phyloP scores from a whole-genome alignment of 2,797 vertebrate species.

The Synanceia verrucosa region DNA sequence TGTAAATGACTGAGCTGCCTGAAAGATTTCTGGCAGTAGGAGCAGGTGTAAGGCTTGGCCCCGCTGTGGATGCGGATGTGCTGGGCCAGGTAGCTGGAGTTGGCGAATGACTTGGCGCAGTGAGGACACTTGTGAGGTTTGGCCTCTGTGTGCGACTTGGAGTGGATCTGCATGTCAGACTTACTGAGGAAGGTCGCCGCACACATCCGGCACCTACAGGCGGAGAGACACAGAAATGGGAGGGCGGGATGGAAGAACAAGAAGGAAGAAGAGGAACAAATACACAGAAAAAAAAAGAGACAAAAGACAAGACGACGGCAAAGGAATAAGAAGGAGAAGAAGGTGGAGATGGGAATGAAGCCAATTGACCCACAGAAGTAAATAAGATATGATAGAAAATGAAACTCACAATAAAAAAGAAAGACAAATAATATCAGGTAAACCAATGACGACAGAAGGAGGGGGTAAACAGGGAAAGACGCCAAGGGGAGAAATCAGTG shows the following conservation, averaged over 20 bases:
- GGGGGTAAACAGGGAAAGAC: constrained; percentile 36
- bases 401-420: constrained; percentile 34
- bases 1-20: constrained; percentile 99
- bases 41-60: constrained; percentile 99
- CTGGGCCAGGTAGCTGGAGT: constrained; percentile 99
- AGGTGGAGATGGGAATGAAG: constrained; percentile 23
- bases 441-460: constrained; percentile 38
- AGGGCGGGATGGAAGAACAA: constrained; percentile 67
- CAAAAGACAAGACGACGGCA: constrained; percentile 16
- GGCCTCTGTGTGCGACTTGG: constrained; percentile 99
- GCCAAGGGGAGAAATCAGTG: constrained; percentile 47
- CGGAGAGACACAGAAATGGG: constrained; percentile 84
- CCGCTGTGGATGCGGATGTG: constrained; percentile 99
- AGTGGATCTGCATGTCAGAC: constrained; percentile 99
- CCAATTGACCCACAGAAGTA: constrained; percentile 41
- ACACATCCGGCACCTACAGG: constrained; percentile 99
- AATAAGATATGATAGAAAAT: constrained; percentile 45
- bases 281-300: constrained; percentile 37
- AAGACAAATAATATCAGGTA: constrained; percentile 35
- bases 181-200: constrained; percentile 99
- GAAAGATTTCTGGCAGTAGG: constrained; percentile 99
- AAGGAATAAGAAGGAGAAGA: constrained; percentile 18
- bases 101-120: constrained; percentile 99
- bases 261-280: constrained; percentile 45
- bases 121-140: constrained; percentile 99